Base-by-base conservation (phyloP, 2,888 invertebrate genomes). In the Lepidochrysops patricia region DNA sequence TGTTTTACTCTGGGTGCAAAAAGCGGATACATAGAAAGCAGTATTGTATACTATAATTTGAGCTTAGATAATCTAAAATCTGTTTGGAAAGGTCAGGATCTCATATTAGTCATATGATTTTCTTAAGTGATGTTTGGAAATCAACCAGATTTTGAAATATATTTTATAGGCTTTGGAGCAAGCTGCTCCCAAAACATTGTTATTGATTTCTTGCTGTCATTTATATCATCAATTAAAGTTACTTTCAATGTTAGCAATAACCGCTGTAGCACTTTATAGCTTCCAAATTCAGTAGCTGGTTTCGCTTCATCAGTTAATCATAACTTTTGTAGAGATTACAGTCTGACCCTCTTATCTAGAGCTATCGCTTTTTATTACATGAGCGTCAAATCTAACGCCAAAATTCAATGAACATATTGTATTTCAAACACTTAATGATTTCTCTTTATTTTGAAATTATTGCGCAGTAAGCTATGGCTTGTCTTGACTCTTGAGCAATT, bases 401-500 rank as follows among this genome's bases (percentile, higher is more conserved):
- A 43, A 43, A 23, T 43, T 19, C 43, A 23, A 19, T 23, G 19
- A 43, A 9, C 43, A 12, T n/a, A 35, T 35, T 43, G 12, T 43
- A 23, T 43, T 23, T 43, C 12, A 19, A 43, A 43, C 43, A 23
- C 43, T 43, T 19, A 43, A 43, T 19, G 43, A 19, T 43, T 37
- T 43, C 43, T 43, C 43, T 43, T 43, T 43, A 43, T 43, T 43
- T 43, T 43, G 43, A 43, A 23, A 43, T 43, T 43, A 23, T 43
- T 19, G 43, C 43, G 43, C 43, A 43, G 43, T 43, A 19, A 15
- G 19, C 43, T 43, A 43, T 43, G 43, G 43, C 43, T 43, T 23
- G 43, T 43, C 43, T 43, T 43, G 19, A 43, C 19, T 43, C 43
- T 43, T 43, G 19, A 43, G 43, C 19, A 43, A 43, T 43, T 43